These are phyloP conservation scores for Syrphus vitripennis DNA, from an alignment of 2,888 invertebrate species.

Conservation along the genomic window DNA sequence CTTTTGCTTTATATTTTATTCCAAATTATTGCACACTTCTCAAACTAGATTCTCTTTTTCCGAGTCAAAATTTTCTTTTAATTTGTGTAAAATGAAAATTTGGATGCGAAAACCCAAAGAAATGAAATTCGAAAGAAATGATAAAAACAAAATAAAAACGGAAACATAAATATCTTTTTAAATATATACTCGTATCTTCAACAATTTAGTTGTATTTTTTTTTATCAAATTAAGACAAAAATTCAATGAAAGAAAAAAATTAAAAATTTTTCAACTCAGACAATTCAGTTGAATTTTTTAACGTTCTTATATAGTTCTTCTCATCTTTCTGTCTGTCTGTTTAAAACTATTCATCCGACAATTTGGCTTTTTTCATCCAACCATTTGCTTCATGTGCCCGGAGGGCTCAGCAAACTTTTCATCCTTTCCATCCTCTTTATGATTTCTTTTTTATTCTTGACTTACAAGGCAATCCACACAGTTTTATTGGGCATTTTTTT, in stretches of 20 bases:
- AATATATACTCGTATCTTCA: background rate
- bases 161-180: background rate
- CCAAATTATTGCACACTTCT: no score
- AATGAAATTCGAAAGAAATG: background rate
- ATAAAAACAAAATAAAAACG: background rate
- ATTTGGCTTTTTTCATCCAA: slow-evolving; percentile 22
- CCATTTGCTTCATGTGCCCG: background rate
- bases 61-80: background rate
- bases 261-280: background rate
- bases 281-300: slow-evolving; percentile 20
- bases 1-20: no score
- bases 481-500: slow-evolving; percentile 13
- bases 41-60: background rate
- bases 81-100: background rate
- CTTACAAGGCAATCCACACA: slow-evolving; percentile 41
- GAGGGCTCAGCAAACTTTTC: slow-evolving; percentile 20
- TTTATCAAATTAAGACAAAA: background rate
- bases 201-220: background rate
- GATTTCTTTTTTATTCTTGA: slow-evolving; percentile 41
- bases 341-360: slow-evolving; percentile 52
- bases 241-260: background rate
- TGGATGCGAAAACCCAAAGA: background rate
- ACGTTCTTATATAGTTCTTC: slow-evolving; percentile 13
- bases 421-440: slow-evolving; percentile 30
- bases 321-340: slow-evolving; percentile 51